phyloP scores from a whole-genome alignment of 2,888 invertebrate genomes.

The Monochamus alternatus region DNA sequence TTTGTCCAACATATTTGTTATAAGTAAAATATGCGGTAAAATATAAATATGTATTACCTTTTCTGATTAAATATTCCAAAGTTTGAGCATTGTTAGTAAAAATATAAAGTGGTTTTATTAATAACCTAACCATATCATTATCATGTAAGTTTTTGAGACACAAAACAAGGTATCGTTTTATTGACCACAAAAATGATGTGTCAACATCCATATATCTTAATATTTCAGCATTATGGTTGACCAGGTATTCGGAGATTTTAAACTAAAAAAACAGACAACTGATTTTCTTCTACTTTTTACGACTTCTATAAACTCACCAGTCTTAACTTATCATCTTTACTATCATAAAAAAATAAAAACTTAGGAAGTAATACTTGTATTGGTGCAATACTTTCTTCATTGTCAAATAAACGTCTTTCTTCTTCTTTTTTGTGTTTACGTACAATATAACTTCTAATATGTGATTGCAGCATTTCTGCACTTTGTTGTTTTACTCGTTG shows the following conservation, averaged over 20 bases:
- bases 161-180: constrained; percentile 65
- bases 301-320: constrained; percentile 71
- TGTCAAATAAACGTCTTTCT: constrained; percentile 82
- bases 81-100: constrained; percentile 75
- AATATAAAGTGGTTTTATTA: constrained; percentile 85
- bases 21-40: no score
- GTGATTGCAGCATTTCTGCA: constrained; percentile 87
- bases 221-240: constrained; percentile 64
- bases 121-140: constrained; percentile 75
- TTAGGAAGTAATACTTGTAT: constrained; percentile 77
- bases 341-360: constrained; percentile 85
- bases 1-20: constrained; percentile 22
- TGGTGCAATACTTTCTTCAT: constrained; percentile 70
- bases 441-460: constrained; percentile 82
- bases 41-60: constrained; percentile 69
- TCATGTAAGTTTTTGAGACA: constrained; percentile 63
- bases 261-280: constrained; percentile 60
- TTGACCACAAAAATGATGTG: constrained; percentile 70
- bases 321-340: constrained; percentile 78
- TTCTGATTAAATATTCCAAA: constrained; percentile 74
- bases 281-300: background rate
- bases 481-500: constrained; percentile 82
- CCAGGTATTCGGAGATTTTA: constrained; percentile 68
- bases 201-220: constrained; percentile 60
- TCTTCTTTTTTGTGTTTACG: constrained; percentile 79